These are phyloP conservation scores for Rhagium mordax DNA, from an alignment of 2,888 invertebrate species.

Conservation along the genomic window DNA sequence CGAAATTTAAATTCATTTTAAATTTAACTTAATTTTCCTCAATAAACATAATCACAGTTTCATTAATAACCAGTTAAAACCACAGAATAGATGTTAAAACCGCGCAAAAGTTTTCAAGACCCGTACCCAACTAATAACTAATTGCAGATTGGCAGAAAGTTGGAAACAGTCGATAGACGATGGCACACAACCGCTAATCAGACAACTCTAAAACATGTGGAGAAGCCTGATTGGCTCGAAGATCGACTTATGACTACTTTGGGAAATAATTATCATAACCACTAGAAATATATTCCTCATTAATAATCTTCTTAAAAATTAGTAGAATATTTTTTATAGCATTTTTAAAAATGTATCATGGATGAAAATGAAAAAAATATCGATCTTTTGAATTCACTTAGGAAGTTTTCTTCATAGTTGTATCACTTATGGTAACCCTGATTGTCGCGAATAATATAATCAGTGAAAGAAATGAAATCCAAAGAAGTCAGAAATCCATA, in stretches of 20 bases:
- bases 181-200: conserved; percentile 25
- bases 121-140: conserved; percentile 43
- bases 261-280: not conserved
- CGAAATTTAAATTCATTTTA: conserved; percentile 41
- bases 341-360: not conserved
- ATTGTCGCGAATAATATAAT: too few relatives aligned
- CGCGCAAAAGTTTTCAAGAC: conserved; percentile 8
- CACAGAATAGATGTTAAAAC: too few relatives aligned
- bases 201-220: conserved; percentile 59
- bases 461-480: too few relatives aligned
- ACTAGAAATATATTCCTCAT: not conserved
- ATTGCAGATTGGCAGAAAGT: too few relatives aligned
- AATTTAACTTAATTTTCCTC: conserved; percentile 36
- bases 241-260: not conserved
- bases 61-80: conserved; percentile 28
- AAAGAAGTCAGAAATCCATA: too few relatives aligned
- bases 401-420: not conserved
- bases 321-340: not conserved
- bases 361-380: not conserved
- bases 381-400: not conserved
- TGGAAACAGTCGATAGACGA: too few relatives aligned
- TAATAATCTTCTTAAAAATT: not conserved
- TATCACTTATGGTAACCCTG: too few relatives aligned
- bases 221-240: conserved; percentile 56
- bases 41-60: conserved; percentile 51